Conservation (phyloP, 1,140 invertebrate genomes). For the Limonius californicus region DNA sequence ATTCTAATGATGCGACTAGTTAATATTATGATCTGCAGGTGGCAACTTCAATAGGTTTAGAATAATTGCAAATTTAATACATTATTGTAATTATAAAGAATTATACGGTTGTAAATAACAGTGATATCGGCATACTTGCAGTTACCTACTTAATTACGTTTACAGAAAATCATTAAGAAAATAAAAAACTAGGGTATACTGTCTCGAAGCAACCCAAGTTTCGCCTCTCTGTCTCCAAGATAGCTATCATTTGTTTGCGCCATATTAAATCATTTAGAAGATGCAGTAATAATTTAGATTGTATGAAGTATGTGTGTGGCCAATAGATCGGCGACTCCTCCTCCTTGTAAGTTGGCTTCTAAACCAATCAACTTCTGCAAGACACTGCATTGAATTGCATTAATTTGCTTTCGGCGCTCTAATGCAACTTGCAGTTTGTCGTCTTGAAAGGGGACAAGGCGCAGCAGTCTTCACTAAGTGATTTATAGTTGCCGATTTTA, state of each 20-base stretch:
- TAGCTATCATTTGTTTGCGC: neutral
- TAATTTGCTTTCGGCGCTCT: slow-evolving; percentile 18
- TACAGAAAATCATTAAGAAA: no score
- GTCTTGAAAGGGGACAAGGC: neutral
- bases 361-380: slow-evolving; percentile 28
- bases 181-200: no score
- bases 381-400: slow-evolving; percentile 29
- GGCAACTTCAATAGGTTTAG: no score
- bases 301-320: slow-evolving; percentile 17
- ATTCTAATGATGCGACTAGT: no score
- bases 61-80: no score
- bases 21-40: no score
- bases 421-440: neutral
- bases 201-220: neutral
- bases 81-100: no score
- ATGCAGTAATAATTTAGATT: slow-evolving; percentile 7
- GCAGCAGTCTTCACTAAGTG: neutral
- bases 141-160: no score
- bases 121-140: no score
- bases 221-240: neutral
- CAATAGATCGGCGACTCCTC: slow-evolving; percentile 26
- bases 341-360: slow-evolving; percentile 20
- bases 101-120: no score
- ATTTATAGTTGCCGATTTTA: slow-evolving; percentile 3
- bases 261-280: slow-evolving; percentile 3